Evolutionary conservation across 2,888 invertebrate genomes (phyloP), one percentile per base, ranked within the genome.

Genomic region (Scaptomyza flava): DNA sequence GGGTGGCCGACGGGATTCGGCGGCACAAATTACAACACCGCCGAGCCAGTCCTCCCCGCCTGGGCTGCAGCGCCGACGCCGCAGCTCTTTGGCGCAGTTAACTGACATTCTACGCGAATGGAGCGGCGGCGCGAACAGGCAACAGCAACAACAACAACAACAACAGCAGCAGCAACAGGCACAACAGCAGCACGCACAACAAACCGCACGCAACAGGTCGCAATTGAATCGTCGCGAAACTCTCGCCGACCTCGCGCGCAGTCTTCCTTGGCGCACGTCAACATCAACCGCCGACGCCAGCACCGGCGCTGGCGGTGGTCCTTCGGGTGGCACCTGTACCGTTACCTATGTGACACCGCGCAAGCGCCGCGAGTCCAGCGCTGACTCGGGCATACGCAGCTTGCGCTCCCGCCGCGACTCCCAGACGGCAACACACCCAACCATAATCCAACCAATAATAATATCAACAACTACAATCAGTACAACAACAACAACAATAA

Each of bases 11-110:
- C 93, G 97, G 72, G 97, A 98, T 92, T 97, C 97, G 0, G 96
- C 97, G n/a, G 96, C 97, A 1, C 98, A 98, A 92, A 97, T 98
- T 79, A 95, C 96, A 87, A 96, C 97, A 30, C 97, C 97, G 54
- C 97, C 97, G 62, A 96, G 96, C 88, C 93, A 94, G 43, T 96
- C 96, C 73, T 95, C 95, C 38, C 92, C 92, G 48, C 89, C 91
- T 8, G 91, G 95, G 60, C 93, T 93, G 63, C 94, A 95, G 57
- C 94, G 96, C 7, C 94, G 97, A 5, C 94, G 97, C 17, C 95
- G 97, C 58, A 96, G 96, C 73, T 97, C 97, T 2, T 92, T 98
- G 68, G 97, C 98, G 14, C 97, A 97, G 91, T 93, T 97, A 68
- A 97, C 97, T 66, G 98, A 98, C 91, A 96, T 98, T 63, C 92